Evolutionary conservation across 2,113 vertebrate genomes (phyloP), one percentile per base, ranked within the genome.

Genomic region (Pseudopodoces humilis): DNA sequence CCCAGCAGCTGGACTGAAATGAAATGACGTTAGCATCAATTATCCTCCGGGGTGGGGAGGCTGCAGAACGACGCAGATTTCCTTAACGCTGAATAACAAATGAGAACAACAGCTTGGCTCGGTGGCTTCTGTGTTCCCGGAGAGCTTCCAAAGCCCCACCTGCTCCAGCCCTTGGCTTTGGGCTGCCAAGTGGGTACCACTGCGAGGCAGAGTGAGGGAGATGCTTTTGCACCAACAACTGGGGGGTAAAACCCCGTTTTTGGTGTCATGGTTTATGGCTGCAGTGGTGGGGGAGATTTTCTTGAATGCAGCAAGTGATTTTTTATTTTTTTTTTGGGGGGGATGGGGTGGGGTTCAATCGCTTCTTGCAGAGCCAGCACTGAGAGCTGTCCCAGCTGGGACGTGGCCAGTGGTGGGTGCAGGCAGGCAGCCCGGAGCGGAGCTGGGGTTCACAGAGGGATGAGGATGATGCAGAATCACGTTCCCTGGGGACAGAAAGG

Each of bases 11-110:
- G 97, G 97, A 96, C 83, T 56, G 33, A 82, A 92, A 72, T 79
- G 95, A 94, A 95, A 95, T 97, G 95, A 97, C 93, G 93, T 96
- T 95, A 97, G 94, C 92, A 96, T 97, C 96, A 91, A 97, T 97
- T 96, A 97, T 97, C 69, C 92, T 95, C 53, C 17, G 46, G 78
- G 90, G 84, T 58, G 83, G 86, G 67, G 93, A 93, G 90, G 74
- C 90, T 74, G 90, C 70, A 52, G 49, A 33, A 10, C 30, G 12
- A 74, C 6, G 24, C 90, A 83, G 70, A 69, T 90, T 97, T 86
- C 71, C 65, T 68, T 49, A 77, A 44, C 25, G 3, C 75, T 69
- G 91, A 85, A 95, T 71, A 84, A 77, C 70, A 96, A 67, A 95
- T 15, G 68, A 91, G 90, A 94, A 83, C 90, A 95, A 62, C 71